phyloP scores from a whole-genome alignment of 2,113 vertebrate genomes.

The Anguilla japonica region DNA sequence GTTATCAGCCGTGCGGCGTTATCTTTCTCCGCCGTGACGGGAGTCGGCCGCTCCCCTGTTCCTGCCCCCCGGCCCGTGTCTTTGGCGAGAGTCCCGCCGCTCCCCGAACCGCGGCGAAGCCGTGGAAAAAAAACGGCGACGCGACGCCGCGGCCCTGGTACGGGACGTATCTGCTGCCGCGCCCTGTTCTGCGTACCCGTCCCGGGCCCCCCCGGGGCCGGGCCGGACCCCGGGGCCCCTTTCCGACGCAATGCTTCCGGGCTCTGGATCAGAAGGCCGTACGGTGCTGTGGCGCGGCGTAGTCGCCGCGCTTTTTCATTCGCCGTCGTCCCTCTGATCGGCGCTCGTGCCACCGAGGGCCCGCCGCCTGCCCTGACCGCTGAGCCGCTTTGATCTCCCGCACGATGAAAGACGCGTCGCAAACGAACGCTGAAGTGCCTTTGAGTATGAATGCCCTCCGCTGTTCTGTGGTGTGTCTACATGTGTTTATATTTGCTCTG shows the following conservation, averaged over 20 bases:
- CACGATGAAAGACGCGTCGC: neutral
- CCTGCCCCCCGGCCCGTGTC: neutral
- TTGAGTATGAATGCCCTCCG: neutral
- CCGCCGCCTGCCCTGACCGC: neutral
- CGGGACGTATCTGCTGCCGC: too few species aligned
- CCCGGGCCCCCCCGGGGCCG: neutral
- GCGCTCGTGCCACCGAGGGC: neutral
- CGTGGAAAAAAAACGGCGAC: too few species aligned
- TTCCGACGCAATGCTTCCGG: neutral
- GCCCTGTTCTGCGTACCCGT: too few species aligned
- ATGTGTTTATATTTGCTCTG: neutral
- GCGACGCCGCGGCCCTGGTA: too few species aligned
- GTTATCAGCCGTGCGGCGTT: neutral
- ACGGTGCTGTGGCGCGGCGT: neutral
- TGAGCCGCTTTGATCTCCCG: slow-evolving; percentile 2
- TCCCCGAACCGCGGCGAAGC: too few species aligned
- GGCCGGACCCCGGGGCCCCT: neutral
- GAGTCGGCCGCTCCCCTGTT: neutral
- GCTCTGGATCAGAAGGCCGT: neutral
- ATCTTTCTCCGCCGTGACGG: neutral
- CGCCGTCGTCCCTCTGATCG: neutral
- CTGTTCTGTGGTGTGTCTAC: neutral
- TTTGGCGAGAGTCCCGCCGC: neutral
- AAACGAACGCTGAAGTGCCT: neutral
- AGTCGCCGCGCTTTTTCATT: neutral